A percentile compares a stretch with the other conserved stretches of the same genome.
phyloP scores from a whole-genome alignment of 2,888 invertebrate species.

The Rhopalosiphum nymphaeae region DNA sequence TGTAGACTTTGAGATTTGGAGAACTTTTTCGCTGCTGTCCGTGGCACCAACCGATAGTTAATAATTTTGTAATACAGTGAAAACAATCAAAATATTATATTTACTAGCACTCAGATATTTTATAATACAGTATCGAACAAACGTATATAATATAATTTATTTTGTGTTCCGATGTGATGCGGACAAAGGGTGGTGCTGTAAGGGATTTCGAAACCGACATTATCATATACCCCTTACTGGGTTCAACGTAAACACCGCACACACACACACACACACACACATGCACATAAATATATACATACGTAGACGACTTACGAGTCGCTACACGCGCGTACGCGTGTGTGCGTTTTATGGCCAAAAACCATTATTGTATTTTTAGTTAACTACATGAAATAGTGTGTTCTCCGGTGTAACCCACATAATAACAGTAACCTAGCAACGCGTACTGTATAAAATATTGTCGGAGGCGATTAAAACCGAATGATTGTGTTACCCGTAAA shows the following conservation, averaged over 20 bases:
- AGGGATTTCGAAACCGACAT: slow-evolving; percentile 34
- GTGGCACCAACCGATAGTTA: neutral
- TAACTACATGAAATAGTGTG: neutral
- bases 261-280: neutral
- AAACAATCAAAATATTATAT: neutral
- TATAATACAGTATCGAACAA: slow-evolving; percentile 21
- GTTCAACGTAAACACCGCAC: slow-evolving; percentile 11
- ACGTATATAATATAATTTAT: neutral
- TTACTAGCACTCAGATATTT: neutral
- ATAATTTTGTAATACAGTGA: slow-evolving; percentile 1
- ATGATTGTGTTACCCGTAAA: slow-evolving; percentile 25
- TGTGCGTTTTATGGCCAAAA: slow-evolving; percentile 42
- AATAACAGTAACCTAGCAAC: slow-evolving; percentile 28
- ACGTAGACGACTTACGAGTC: neutral
- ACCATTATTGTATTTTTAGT: slow-evolving; percentile 56
- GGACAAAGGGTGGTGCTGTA: slow-evolving; percentile 5
- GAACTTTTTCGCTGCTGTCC: neutral
- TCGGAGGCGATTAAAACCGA: slow-evolving; percentile 44
- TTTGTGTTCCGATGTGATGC: slow-evolving; percentile 2
- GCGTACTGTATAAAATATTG: neutral
- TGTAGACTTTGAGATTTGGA: neutral
- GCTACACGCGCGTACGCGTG: neutral
- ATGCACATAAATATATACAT: neutral
- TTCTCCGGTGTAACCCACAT: neutral
- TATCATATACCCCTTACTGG: slow-evolving; percentile 39